Conservation (phyloP, 2,113 vertebrate species). For the Takifugu flavidus region DNA sequence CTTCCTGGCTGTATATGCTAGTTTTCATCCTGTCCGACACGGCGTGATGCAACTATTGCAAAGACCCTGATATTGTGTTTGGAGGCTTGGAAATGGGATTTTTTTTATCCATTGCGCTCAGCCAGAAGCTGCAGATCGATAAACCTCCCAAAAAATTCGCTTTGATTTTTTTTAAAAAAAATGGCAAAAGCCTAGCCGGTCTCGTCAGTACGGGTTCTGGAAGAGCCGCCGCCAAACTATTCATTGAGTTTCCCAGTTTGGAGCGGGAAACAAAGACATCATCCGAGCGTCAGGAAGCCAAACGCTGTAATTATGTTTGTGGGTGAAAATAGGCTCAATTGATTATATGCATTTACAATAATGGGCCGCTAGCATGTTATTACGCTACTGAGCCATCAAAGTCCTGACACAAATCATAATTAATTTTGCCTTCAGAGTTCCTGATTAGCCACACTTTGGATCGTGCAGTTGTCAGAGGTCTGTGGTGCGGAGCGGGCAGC, state of each 20-base stretch:
- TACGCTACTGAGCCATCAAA: constrained; percentile 55
- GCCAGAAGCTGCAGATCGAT: no score
- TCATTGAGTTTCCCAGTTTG: constrained; percentile 51
- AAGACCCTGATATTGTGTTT: constrained; percentile 10
- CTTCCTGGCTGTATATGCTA: constrained; percentile 17
- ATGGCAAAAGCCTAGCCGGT: no score
- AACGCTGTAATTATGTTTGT: constrained; percentile 65
- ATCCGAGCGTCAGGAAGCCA: constrained; percentile 36
- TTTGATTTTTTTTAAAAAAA: neutral
- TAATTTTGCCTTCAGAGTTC: constrained; percentile 55
- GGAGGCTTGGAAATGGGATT: constrained; percentile 10
- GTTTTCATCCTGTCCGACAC: constrained; percentile 19
- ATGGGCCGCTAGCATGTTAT: constrained; percentile 57
- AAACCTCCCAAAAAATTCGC: constrained; percentile 9
- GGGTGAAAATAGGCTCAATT: constrained; percentile 63
- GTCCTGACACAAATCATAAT: constrained; percentile 62
- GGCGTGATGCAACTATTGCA: constrained; percentile 46
- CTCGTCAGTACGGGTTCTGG: neutral
- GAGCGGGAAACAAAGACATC: constrained; percentile 31
- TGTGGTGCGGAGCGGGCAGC: constrained; percentile 28
- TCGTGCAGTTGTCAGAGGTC: constrained; percentile 34
- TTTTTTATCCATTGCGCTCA: no score
- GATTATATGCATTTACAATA: constrained; percentile 71
- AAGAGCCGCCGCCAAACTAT: neutral
- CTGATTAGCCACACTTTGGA: constrained; percentile 44